These are phyloP conservation scores for Trematomus loennbergii DNA, from an alignment of 2,113 vertebrate genomes.

Conservation along the genomic window DNA sequence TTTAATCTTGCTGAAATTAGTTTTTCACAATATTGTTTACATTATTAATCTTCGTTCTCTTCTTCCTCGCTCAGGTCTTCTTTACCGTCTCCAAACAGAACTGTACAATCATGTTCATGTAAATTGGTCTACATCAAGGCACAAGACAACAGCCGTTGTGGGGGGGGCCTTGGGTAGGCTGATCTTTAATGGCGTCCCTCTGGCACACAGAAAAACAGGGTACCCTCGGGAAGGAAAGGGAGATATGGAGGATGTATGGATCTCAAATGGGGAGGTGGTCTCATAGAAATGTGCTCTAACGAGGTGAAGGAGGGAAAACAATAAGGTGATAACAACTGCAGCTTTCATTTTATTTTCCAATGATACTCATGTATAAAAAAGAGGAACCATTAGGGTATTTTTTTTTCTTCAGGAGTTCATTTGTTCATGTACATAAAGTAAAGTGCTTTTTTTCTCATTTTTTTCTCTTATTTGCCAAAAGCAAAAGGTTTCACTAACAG, in stretches of 20 bases:
- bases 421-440: conserved; percentile 86
- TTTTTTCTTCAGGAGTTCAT: conserved; percentile 74
- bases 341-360: conserved; percentile 87
- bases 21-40: conserved; percentile 82
- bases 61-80: conserved; percentile 67
- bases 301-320: conserved; percentile 64
- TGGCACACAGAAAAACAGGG: conserved; percentile 77
- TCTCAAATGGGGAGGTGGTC: conserved; percentile 52
- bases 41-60: conserved; percentile 79
- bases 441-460: conserved; percentile 80
- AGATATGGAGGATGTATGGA: conserved; percentile 42
- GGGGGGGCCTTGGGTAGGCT: conserved; percentile 83
- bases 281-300: conserved; percentile 76
- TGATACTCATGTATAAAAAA: conserved; percentile 89
- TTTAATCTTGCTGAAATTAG: conserved; percentile 95
- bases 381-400: conserved; percentile 60
- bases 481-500: conserved; percentile 79
- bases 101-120: conserved; percentile 89
- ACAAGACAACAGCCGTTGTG: conserved; percentile 88
- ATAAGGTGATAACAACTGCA: conserved; percentile 83
- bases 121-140: conserved; percentile 92
- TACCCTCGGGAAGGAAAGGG: conserved; percentile 24
- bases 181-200: conserved; percentile 84
- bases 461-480: conserved; percentile 81
- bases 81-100: conserved; percentile 78